Conservation (phyloP, 1,140 invertebrate genomes). For the Drosophila grimshawi region DNA sequence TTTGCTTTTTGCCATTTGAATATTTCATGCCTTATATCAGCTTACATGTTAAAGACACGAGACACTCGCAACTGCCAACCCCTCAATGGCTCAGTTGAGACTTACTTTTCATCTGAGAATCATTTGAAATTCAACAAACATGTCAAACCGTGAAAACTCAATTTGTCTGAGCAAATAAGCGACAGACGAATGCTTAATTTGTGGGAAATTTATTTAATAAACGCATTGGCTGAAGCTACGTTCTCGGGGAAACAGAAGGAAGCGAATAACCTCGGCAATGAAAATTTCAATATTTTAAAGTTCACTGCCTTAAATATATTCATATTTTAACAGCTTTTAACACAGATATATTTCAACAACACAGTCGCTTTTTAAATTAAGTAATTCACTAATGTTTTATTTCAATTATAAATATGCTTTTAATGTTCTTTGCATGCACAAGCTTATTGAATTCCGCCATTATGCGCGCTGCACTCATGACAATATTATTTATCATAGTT, state of each 20-base stretch:
- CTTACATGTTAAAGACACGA: constrained; percentile 35
- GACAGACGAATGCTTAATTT: constrained; percentile 36
- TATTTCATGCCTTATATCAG: constrained; percentile 53
- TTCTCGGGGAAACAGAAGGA: too few relatives aligned
- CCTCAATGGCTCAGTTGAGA: not conserved
- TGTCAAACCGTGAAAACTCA: constrained; percentile 46
- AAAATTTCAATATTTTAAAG: not conserved
- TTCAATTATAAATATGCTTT: not conserved
- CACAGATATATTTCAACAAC: not conserved
- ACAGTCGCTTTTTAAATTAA: not conserved
- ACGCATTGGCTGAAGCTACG: not conserved
- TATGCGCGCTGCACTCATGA: constrained; percentile 7
- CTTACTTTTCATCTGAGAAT: not conserved
- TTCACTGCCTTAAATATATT: not conserved
- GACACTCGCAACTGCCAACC: constrained; percentile 5
- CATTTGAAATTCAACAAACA: constrained; percentile 49
- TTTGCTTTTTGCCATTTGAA: constrained; percentile 34
- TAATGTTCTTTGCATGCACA: not conserved
- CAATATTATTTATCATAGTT: constrained; percentile 33
- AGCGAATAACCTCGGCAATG: too few relatives aligned
- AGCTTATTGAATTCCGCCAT: not conserved
- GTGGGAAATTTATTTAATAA: constrained; percentile 45
- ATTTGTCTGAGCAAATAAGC: constrained; percentile 56
- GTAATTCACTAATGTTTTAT: not conserved
- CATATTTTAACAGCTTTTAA: not conserved